A percentile compares a stretch with the other conserved stretches of the same genome.
Conservation (phyloP, 1,140 invertebrate genomes). For the Idris sp. region DNA sequence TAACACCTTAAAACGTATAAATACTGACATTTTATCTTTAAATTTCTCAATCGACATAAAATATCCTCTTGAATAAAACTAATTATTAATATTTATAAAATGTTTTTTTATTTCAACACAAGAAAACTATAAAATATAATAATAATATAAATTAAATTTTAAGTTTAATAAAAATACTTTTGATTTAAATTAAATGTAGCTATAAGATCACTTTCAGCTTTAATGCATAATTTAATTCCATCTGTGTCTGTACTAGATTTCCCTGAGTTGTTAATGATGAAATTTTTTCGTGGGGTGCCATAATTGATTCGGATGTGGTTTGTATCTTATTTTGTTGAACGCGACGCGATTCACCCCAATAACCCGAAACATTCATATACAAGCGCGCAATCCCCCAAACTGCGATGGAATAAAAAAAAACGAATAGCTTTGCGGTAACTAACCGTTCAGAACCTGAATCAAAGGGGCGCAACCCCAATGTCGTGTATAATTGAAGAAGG, state of each 20-base stretch:
- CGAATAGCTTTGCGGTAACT: conserved; percentile 67
- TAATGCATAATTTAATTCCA: conserved; percentile 8
- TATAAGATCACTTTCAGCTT: too few relatives aligned
- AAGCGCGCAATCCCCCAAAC: conserved; percentile 60
- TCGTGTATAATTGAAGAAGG: conserved; percentile 70
- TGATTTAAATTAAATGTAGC: too few relatives aligned
- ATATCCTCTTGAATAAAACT: conserved; percentile 15
- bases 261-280: conserved; percentile 10
- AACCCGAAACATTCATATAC: conserved; percentile 62
- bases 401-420: conserved; percentile 57
- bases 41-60: conserved; percentile 53
- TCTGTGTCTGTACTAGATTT: conserved; percentile 11
- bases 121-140: not conserved
- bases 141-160: too few relatives aligned
- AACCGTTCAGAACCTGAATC: conserved; percentile 63
- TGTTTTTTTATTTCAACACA: too few relatives aligned
- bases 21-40: conserved; percentile 56
- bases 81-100: too few relatives aligned
- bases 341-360: conserved; percentile 48
- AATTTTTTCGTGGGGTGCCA: conserved; percentile 31
- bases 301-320: conserved; percentile 60
- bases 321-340: conserved; percentile 42
- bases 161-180: too few relatives aligned
- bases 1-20: conserved; percentile 62
- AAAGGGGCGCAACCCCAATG: conserved; percentile 69